A percentile compares a stretch with the other conserved stretches of the same genome.
Conservation (phyloP, 1,140 invertebrate genomes). For the Leptinotarsa undecemlineata region DNA sequence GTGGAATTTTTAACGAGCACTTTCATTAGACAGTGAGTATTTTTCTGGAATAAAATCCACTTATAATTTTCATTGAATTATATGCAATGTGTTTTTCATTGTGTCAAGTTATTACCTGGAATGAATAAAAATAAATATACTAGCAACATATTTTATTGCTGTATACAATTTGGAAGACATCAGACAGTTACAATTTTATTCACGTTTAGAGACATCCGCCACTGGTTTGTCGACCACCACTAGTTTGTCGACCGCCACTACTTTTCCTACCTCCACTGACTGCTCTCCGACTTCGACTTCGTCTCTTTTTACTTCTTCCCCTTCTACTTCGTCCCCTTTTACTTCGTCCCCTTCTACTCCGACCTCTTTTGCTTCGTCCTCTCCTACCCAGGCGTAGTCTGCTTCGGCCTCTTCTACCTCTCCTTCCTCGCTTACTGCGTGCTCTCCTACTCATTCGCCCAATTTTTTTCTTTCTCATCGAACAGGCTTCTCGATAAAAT, state of each 20-base stretch:
- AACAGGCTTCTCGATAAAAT: conserved; percentile 33
- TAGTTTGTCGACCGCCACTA: background rate
- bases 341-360: background rate
- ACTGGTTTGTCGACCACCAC: background rate
- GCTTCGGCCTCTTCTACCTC: conserved; percentile 20
- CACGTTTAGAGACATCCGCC: background rate
- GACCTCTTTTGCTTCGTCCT: background rate
- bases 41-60: too few species aligned
- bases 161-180: too few species aligned
- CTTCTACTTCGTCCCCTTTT: background rate
- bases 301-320: background rate
- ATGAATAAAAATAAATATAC: too few species aligned
- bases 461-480: conserved; percentile 23
- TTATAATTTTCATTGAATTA: too few species aligned
- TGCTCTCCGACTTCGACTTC: background rate
- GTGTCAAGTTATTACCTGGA: too few species aligned
- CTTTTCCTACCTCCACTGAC: background rate
- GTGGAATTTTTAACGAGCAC: background rate
- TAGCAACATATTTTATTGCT: too few species aligned
- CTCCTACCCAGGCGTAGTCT: background rate
- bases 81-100: too few species aligned
- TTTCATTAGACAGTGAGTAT: background rate
- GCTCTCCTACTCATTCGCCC: background rate
- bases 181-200: background rate
- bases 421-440: conserved; percentile 22